A percentile compares a stretch with the other conserved stretches of the same genome.
phyloP scores from a whole-genome alignment of 2,113 vertebrate species.

The Anseranas semipalmata region DNA sequence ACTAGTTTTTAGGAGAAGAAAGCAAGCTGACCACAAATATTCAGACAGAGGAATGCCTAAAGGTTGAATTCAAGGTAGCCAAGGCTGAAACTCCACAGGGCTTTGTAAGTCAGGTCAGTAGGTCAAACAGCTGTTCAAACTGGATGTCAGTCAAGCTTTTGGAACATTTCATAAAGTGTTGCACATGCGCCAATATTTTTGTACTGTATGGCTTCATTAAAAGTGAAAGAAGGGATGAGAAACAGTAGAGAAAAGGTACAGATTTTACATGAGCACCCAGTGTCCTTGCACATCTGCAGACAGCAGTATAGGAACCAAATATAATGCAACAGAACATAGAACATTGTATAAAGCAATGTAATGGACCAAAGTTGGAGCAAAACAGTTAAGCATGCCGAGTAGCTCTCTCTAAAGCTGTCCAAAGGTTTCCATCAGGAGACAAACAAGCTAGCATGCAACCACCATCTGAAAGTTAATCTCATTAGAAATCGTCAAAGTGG shows the following conservation, averaged over 20 bases:
- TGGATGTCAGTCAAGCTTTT: neutral
- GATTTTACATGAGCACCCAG: neutral
- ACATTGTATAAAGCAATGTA: neutral
- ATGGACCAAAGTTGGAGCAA: neutral
- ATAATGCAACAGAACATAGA: neutral
- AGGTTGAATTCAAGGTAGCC: neutral
- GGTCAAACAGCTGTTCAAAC: neutral
- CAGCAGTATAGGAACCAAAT: neutral
- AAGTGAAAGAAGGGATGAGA: neutral
- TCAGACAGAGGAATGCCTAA: neutral
- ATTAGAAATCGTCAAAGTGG: neutral
- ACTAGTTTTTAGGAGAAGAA: neutral
- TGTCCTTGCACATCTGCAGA: neutral
- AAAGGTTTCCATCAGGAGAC: neutral
- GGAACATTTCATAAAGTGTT: neutral
- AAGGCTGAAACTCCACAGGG: neutral
- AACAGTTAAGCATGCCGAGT: neutral
- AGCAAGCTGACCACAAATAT: neutral
- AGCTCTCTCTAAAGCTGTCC: neutral
- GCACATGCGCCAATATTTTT: neutral
- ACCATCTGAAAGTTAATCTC: neutral
- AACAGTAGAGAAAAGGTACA: neutral
- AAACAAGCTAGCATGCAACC: neutral
- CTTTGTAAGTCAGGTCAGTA: neutral
- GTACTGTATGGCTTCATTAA: neutral